A percentile compares a stretch with the other conserved stretches of the same genome.
These are phyloP conservation scores for Caenorhabditis japonica DNA, from an alignment of 2,888 invertebrate genomes.

Conservation along the genomic window DNA sequence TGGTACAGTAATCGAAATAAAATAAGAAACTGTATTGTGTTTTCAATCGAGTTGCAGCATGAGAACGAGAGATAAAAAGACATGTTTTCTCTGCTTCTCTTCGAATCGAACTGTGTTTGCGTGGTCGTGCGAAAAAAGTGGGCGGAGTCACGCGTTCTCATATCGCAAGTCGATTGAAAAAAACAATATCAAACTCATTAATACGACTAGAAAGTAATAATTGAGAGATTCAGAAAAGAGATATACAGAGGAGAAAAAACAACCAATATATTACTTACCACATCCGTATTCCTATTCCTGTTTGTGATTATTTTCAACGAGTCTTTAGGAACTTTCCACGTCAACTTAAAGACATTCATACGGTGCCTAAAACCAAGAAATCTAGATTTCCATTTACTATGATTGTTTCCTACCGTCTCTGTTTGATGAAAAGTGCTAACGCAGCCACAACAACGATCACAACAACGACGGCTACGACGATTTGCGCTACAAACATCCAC, in stretches of 20 bases:
- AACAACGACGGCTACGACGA: slow-evolving; percentile 8
- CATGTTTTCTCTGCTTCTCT: no score
- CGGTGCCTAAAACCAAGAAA: slow-evolving; percentile 17
- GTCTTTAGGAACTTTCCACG: slow-evolving; percentile 67
- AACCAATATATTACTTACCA: slow-evolving; percentile 36
- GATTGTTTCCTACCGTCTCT: slow-evolving; percentile 8
- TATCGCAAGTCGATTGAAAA: no score
- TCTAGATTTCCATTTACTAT: neutral
- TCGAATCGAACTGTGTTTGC: no score
- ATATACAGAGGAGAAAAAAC: no score
- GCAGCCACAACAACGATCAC: neutral
- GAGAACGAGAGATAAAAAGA: no score
- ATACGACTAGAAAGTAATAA: no score
- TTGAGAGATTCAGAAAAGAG: neutral
- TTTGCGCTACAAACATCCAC: slow-evolving; percentile 17
- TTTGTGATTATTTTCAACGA: slow-evolving; percentile 69
- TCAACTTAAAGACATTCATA: slow-evolving; percentile 32
- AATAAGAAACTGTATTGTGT: no score
- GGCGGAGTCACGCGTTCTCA: no score
- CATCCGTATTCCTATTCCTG: slow-evolving; percentile 60
- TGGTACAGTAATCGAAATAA: no score
- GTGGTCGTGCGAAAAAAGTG: no score
- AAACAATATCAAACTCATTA: no score
- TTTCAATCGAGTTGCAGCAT: no score
- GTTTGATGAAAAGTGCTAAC: neutral